Evolutionary conservation across 1,140 invertebrate genomes (phyloP).

Genomic region (Anoplophora glabripennis): DNA sequence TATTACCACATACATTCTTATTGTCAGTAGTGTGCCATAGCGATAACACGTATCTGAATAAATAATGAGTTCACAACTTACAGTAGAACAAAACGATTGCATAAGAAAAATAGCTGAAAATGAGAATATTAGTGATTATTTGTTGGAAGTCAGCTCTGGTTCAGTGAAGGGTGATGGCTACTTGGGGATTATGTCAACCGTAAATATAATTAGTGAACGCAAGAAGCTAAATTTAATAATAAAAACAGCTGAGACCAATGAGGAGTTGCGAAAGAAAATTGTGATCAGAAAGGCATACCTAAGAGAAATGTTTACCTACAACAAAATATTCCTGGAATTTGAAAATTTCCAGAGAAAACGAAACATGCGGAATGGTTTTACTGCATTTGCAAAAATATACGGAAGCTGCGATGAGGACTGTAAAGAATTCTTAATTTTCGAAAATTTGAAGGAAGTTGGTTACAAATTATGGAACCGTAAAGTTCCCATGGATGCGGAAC

Average conservation of each 20-base stretch:
- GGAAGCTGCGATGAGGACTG: slow-evolving; percentile 41
- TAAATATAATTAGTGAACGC: slow-evolving; percentile 18
- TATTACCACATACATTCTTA: too few relatives aligned
- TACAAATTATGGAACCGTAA: slow-evolving; percentile 53
- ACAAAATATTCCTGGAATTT: slow-evolving; percentile 25
- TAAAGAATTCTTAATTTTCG: slow-evolving; percentile 44
- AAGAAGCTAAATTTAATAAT: slow-evolving; percentile 26
- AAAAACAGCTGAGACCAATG: slow-evolving; percentile 26
- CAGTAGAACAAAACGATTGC: slow-evolving; percentile 15
- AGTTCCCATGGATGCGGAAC: slow-evolving; percentile 49
- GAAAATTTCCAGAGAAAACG: slow-evolving; percentile 24
- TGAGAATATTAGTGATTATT: slow-evolving; percentile 21
- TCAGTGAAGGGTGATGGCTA: slow-evolving; percentile 33
- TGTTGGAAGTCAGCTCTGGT: slow-evolving; percentile 8
- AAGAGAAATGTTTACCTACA: slow-evolving; percentile 33
- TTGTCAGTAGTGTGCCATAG: too few relatives aligned
- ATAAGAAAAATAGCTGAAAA: slow-evolving; percentile 18
- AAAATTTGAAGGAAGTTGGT: slow-evolving; percentile 32
- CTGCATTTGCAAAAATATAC: slow-evolving; percentile 44
- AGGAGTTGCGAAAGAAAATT: slow-evolving; percentile 18
- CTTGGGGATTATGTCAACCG: slow-evolving; percentile 28
- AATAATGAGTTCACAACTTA: background rate
- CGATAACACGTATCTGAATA: background rate
- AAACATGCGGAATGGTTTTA: slow-evolving; percentile 28
- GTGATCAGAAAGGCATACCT: slow-evolving; percentile 28